A percentile compares a stretch with the other conserved stretches of the same genome.
Conservation (phyloP, 1,140 invertebrate species). For the Telenomus remus region DNA sequence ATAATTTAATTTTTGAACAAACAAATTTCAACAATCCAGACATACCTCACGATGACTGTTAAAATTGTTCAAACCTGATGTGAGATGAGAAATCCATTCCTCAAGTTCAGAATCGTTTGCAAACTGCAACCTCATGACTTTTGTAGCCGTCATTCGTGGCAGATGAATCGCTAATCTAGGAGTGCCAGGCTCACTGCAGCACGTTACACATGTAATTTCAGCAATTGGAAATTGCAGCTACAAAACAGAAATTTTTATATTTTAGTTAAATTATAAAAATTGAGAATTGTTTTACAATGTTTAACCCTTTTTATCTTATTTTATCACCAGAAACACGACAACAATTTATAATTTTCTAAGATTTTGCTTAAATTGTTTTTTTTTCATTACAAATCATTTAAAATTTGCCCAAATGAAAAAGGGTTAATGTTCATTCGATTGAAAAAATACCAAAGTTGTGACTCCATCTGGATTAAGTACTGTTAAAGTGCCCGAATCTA, state of each 20-base stretch:
- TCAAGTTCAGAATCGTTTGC: constrained; percentile 87
- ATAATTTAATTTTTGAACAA: constrained; percentile 1
- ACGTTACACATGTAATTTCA: constrained; percentile 84
- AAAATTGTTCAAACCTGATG: no score
- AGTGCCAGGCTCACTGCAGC: constrained; percentile 85
- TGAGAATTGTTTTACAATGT: no score
- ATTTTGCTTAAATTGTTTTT: no score
- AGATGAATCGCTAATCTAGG: constrained; percentile 84
- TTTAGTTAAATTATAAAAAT: no score
- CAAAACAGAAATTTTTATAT: constrained; percentile 38
- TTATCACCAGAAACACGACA: no score
- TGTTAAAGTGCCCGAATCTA: constrained; percentile 84
- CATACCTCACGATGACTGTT: no score
- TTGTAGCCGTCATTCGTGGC: constrained; percentile 76
- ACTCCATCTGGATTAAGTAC: constrained; percentile 84
- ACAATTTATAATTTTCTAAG: no score
- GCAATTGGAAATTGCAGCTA: constrained; percentile 79
- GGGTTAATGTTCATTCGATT: background rate
- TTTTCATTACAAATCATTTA: no score
- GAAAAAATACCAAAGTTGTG: constrained; percentile 79
- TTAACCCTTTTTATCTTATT: no score
- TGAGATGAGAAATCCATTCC: constrained; percentile 88
- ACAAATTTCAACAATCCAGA: constrained; percentile 23
- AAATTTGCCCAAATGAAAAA: no score
- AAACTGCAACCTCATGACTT: constrained; percentile 83